These are phyloP conservation scores for Cuniculus paca DNA, from an alignment of 2,797 vertebrate species.

Conservation along the genomic window DNA sequence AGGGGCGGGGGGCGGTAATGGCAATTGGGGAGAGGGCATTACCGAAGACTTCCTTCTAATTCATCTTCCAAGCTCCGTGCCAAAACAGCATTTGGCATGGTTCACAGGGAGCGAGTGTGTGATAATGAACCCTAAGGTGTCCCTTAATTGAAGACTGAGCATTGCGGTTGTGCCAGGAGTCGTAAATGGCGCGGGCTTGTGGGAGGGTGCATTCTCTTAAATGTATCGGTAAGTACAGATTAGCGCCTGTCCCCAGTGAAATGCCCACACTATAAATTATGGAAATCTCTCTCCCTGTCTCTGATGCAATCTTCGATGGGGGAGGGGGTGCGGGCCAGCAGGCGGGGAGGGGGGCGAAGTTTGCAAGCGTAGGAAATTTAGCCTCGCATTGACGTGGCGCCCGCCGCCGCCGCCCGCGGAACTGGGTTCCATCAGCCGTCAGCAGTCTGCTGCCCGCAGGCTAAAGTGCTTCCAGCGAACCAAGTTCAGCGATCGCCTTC, in stretches of 20 bases:
- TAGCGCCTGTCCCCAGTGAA: constrained; percentile 91
- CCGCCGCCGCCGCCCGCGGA: constrained; percentile 73
- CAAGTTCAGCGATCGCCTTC: constrained; percentile 85
- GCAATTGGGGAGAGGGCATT: constrained; percentile 90
- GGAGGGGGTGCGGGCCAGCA: constrained; percentile 77
- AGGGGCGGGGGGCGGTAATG: constrained; percentile 89
- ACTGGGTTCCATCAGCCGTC: constrained; percentile 78
- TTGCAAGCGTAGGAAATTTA: constrained; percentile 87
- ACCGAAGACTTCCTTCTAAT: constrained; percentile 93
- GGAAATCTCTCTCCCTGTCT: constrained; percentile 90
- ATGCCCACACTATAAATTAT: constrained; percentile 92
- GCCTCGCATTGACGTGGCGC: constrained; percentile 90
- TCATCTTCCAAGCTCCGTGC: constrained; percentile 92
- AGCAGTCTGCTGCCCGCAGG: constrained; percentile 87
- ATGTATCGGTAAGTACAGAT: constrained; percentile 96
- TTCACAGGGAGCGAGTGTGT: constrained; percentile 94
- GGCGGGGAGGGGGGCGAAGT: constrained; percentile 82
- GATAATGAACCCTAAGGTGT: constrained; percentile 95
- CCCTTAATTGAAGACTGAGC: constrained; percentile 94
- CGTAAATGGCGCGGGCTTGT: constrained; percentile 92
- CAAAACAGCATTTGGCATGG: constrained; percentile 95
- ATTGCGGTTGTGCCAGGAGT: constrained; percentile 91
- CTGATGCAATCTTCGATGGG: constrained; percentile 90
- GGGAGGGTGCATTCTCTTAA: constrained; percentile 93
- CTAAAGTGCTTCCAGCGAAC: constrained; percentile 88